A percentile compares a stretch with the other conserved stretches of the same genome.
These are phyloP conservation scores for Paraescarpia echinospica DNA, from an alignment of 1,140 invertebrate species.

Conservation along the genomic window DNA sequence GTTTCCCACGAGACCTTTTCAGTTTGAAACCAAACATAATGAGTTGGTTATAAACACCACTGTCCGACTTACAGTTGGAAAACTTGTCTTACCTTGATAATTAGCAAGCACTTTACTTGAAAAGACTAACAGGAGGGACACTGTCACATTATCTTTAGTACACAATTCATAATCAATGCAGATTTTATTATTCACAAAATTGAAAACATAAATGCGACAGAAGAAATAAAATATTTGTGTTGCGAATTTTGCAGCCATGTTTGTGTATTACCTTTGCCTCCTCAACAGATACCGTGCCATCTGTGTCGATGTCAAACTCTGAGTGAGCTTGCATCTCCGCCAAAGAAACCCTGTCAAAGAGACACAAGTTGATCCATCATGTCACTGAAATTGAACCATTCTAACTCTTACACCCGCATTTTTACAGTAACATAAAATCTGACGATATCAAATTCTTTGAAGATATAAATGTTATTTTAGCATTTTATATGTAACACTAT, in stretches of 20 bases:
- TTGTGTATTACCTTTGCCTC: constrained; percentile 68
- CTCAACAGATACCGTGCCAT: constrained; percentile 83
- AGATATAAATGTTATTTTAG: background rate
- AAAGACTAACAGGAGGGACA: background rate
- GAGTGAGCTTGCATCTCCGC: constrained; percentile 76
- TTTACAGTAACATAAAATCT: background rate
- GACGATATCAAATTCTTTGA: background rate
- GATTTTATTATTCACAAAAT: background rate
- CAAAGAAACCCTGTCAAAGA: constrained; percentile 42
- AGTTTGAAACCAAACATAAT: background rate
- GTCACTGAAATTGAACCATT: background rate
- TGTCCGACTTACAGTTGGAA: background rate
- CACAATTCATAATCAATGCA: background rate
- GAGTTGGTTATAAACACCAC: background rate
- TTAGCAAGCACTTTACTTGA: background rate
- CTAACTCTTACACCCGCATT: background rate
- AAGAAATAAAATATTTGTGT: background rate
- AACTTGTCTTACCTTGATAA: background rate
- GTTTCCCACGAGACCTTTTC: too few species aligned
- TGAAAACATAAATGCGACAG: background rate
- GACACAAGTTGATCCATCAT: background rate
- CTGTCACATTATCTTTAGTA: background rate
- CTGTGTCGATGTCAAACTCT: constrained; percentile 84
- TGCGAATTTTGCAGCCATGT: background rate
- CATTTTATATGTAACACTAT: background rate